Conservation (phyloP, 2,113 vertebrate species). For the Erythrocercus mccallii region DNA sequence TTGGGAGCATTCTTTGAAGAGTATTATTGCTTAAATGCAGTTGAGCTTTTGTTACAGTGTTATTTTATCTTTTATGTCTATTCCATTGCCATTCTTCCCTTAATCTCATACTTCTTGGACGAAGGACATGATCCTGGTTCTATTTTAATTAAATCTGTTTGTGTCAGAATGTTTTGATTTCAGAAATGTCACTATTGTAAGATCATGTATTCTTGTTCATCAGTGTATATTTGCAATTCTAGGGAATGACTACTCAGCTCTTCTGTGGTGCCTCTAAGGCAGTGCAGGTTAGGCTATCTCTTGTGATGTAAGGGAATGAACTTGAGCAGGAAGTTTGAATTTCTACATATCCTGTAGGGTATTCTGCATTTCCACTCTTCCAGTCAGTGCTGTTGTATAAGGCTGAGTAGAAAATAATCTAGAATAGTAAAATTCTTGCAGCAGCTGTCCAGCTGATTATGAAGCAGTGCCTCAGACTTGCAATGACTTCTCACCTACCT, state of each 20-base stretch:
- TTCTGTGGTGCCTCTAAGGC: neutral
- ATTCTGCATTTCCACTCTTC: neutral
- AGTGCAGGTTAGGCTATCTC: neutral
- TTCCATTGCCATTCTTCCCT: neutral
- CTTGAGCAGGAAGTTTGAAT: neutral
- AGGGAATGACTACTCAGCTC: neutral
- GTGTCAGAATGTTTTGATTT: neutral
- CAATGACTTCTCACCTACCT: neutral
- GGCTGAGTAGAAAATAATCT: neutral
- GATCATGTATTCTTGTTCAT: neutral
- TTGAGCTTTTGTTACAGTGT: neutral
- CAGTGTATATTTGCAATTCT: neutral
- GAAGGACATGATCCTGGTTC: neutral
- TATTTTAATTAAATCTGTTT: neutral
- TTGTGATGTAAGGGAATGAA: neutral
- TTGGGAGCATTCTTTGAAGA: neutral
- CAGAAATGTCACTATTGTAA: neutral
- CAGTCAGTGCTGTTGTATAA: neutral
- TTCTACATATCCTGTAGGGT: slow-evolving; percentile 3
- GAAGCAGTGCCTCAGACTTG: neutral
- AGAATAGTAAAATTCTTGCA: neutral
- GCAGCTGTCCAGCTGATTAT: neutral
- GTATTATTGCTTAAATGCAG: neutral
- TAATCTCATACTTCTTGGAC: neutral
- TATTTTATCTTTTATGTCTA: neutral